These are phyloP conservation scores for Idaea aversata DNA, from an alignment of 2,888 invertebrate genomes.

Conservation along the genomic window DNA sequence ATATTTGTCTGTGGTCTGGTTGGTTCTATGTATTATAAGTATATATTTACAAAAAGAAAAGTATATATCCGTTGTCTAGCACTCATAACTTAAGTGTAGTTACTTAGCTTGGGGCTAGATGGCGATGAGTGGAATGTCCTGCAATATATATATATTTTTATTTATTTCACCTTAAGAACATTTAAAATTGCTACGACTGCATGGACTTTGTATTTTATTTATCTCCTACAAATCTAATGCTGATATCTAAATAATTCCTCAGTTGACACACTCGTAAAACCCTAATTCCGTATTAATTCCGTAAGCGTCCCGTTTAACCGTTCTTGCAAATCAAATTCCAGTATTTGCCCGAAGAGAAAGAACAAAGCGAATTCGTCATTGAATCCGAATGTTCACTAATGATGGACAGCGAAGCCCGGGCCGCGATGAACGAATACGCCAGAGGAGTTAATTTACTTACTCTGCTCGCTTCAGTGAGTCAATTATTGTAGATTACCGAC, in stretches of 20 bases:
- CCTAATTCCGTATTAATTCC: neutral
- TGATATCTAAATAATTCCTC: neutral
- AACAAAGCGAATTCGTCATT: slow-evolving; percentile 51
- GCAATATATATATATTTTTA: neutral
- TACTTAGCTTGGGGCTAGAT: too few relatives aligned
- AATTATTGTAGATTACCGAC: neutral
- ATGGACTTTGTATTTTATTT: neutral
- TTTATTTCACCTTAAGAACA: neutral
- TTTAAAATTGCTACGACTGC: neutral
- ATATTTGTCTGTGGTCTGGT: too few relatives aligned
- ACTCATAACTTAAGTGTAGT: too few relatives aligned
- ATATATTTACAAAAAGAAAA: too few relatives aligned
- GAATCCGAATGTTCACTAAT: slow-evolving; percentile 67
- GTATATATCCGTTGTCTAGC: too few relatives aligned
- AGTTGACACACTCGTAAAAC: slow-evolving; percentile 1
- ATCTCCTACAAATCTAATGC: neutral
- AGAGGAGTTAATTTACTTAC: slow-evolving; percentile 43
- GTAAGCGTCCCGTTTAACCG: neutral
- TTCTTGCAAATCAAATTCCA: slow-evolving; percentile 17
- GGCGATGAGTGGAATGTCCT: too few relatives aligned
- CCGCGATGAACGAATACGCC: slow-evolving; percentile 37
- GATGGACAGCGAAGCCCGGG: slow-evolving; percentile 54
- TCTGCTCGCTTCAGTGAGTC: slow-evolving; percentile 48
- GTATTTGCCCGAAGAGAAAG: slow-evolving; percentile 52
- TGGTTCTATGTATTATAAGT: too few relatives aligned